These are phyloP conservation scores for Panopea generosa DNA, from an alignment of 2,888 invertebrate genomes.

Conservation along the genomic window DNA sequence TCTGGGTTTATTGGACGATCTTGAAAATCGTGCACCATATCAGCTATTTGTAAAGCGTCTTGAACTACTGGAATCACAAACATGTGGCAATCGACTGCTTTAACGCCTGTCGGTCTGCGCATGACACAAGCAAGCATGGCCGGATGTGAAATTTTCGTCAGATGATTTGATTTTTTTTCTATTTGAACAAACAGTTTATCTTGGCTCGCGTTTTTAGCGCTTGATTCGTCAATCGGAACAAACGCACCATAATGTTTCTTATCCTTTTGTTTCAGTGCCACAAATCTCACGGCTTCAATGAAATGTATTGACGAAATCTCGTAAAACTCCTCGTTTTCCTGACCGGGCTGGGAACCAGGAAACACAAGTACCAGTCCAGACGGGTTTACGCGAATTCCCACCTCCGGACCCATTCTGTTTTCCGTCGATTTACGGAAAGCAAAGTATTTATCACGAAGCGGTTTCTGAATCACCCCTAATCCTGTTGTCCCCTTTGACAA, in stretches of 20 bases:
- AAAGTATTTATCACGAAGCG: slow-evolving; percentile 97
- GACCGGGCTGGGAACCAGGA: slow-evolving; percentile 98
- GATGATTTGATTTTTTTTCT: slow-evolving; percentile 97
- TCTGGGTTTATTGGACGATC: slow-evolving; percentile 50
- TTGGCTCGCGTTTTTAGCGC: slow-evolving; percentile 70
- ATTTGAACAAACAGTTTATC: slow-evolving; percentile 92
- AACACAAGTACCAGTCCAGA: slow-evolving; percentile 96
- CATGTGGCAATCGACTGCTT: slow-evolving; percentile 99
- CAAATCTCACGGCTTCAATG: slow-evolving; percentile 82
- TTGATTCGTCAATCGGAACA: slow-evolving; percentile 88
- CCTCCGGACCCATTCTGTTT: slow-evolving; percentile 67
- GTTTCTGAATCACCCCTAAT: slow-evolving; percentile 98
- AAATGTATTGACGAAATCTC: slow-evolving; percentile 87
- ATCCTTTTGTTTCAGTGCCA: slow-evolving; percentile 79
- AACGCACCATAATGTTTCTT: slow-evolving; percentile 87
- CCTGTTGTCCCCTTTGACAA: slow-evolving; percentile 99
- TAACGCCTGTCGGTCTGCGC: slow-evolving; percentile 97
- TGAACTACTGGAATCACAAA: slow-evolving; percentile 90
- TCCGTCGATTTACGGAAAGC: slow-evolving; percentile 90
- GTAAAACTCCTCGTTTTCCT: slow-evolving; percentile 90
- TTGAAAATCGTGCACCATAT: slow-evolving; percentile 56
- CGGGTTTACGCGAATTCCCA: slow-evolving; percentile 90
- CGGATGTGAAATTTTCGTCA: slow-evolving; percentile 96
- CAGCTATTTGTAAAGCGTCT: slow-evolving; percentile 69
- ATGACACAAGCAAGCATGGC: slow-evolving; percentile 98